Evolutionary conservation across 2,113 vertebrate species (phyloP).

Genomic region (Leucopsar rothschildi): DNA sequence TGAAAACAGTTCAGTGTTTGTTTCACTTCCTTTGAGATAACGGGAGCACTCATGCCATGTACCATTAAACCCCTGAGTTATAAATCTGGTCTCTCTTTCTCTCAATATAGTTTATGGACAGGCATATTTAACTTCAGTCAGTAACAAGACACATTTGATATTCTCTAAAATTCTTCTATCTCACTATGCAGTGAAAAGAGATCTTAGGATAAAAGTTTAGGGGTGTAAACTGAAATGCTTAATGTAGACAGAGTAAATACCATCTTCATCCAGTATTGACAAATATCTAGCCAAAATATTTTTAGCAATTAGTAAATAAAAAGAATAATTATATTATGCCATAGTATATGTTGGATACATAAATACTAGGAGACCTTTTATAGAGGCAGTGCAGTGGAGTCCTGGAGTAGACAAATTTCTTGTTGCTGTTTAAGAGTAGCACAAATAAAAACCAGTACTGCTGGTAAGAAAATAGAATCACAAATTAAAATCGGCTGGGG

Average conservation of each 20-base stretch:
- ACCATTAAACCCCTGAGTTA: background rate
- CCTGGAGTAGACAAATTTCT: background rate
- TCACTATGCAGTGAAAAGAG: background rate
- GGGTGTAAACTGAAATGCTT: background rate
- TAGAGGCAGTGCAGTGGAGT: background rate
- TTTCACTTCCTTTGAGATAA: background rate
- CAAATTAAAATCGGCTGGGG: fast-evolving
- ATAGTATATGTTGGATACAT: background rate
- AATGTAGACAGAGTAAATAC: background rate
- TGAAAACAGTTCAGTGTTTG: background rate
- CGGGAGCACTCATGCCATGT: background rate
- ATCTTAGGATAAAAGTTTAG: background rate
- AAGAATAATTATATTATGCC: background rate
- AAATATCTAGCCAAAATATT: background rate
- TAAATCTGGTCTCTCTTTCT: background rate
- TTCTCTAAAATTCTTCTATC: background rate
- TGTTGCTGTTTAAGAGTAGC: background rate
- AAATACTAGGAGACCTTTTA: background rate
- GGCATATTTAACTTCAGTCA: background rate
- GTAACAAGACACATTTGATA: background rate
- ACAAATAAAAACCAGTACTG: background rate
- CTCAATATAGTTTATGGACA: background rate
- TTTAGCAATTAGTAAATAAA: background rate
- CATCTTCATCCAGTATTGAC: background rate
- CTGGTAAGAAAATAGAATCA: background rate